Evolutionary conservation across 2,113 vertebrate species (phyloP).

Genomic region (Platysternon megacephalum): DNA sequence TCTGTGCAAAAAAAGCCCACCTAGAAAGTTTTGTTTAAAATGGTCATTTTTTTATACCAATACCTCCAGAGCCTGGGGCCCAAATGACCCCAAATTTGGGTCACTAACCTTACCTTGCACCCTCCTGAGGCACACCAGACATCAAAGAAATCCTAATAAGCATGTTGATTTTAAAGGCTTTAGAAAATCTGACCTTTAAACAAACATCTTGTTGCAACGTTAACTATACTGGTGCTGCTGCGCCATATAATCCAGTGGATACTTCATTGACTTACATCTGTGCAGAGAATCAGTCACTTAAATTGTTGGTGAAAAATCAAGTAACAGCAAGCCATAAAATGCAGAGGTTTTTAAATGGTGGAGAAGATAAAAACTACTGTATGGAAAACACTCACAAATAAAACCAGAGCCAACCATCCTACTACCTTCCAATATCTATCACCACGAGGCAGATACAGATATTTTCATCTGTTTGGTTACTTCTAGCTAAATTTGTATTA

Average conservation of each 20-base stretch:
- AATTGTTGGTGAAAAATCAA: background rate
- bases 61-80: background rate
- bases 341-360: background rate
- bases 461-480: constrained; percentile 54
- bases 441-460: background rate
- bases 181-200: background rate
- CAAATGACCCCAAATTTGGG: background rate
- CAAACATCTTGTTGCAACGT: background rate
- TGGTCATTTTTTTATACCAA: no score
- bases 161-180: background rate
- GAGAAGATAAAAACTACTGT: background rate
- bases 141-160: background rate
- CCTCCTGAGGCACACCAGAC: background rate
- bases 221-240: background rate
- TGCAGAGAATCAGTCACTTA: background rate
- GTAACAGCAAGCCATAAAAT: background rate
- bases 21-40: background rate
- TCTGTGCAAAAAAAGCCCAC: background rate
- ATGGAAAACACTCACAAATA: constrained; percentile 27
- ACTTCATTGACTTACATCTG: background rate
- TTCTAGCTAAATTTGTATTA: constrained; percentile 65
- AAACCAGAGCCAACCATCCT: background rate
- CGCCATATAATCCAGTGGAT: background rate
- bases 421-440: constrained; percentile 7
- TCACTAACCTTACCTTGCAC: background rate